Conservation (phyloP, 2,888 invertebrate species). For the Troilus luridus region DNA sequence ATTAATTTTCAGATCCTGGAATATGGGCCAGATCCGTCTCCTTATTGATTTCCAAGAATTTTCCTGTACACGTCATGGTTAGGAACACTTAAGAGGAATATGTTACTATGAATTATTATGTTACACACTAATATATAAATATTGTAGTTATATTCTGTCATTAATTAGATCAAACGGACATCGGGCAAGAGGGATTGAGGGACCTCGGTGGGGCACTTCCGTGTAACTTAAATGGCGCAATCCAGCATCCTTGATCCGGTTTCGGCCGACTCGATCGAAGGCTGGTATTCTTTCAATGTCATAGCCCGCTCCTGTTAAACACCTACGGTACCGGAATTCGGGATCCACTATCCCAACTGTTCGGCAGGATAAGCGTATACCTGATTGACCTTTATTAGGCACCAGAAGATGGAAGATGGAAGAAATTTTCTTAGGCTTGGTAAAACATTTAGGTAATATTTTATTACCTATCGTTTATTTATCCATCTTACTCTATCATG, state of each 20-base stretch:
- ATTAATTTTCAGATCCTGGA: background rate
- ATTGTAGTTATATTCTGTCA: background rate
- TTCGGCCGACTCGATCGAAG: slow-evolving; percentile 6
- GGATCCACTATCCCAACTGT: background rate
- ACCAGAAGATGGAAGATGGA: background rate
- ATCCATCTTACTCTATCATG: too few species aligned
- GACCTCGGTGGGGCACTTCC: slow-evolving; percentile 29
- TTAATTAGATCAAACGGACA: background rate
- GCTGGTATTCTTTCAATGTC: slow-evolving; percentile 43
- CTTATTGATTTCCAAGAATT: background rate
- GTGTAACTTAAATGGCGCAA: slow-evolving; percentile 33
- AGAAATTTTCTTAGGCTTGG: too few species aligned
- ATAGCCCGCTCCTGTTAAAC: background rate
- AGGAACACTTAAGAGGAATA: background rate
- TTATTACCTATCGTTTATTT: too few species aligned
- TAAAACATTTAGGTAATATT: too few species aligned
- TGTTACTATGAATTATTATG: background rate
- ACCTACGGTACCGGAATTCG: background rate
- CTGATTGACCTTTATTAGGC: background rate
- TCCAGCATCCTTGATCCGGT: slow-evolving; percentile 46
- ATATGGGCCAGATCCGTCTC: background rate
- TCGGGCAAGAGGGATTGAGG: background rate
- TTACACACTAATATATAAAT: background rate
- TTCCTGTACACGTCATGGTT: background rate
- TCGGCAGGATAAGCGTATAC: background rate